Base-by-base conservation (phyloP, 2,888 invertebrate genomes). In the Unio pictorum region DNA sequence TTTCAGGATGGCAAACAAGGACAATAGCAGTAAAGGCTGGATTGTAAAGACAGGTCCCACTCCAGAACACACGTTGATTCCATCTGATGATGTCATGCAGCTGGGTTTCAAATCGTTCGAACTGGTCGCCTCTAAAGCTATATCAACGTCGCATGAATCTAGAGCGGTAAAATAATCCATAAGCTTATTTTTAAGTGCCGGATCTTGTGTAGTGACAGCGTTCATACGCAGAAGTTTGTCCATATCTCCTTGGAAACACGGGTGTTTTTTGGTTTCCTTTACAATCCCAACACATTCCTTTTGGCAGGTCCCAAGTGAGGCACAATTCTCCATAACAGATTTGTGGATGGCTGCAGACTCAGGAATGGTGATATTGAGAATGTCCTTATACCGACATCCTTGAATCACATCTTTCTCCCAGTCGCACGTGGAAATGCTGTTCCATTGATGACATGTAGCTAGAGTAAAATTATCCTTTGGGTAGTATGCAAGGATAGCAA, bases 401-500 rank as follows among this genome's bases (percentile, higher is more conserved):
- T 72, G 58, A 30, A 73, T 56, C 0, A 66, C 61, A 17, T 62
- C 66, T 4, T 64, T 45, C 0, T 63, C 58, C 4, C 30, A 45
- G 60, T 71, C 73, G 34, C 74, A 71, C 6, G 55, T 23, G 18
- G 61, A 64, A 15, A 69, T 54, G 58, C 66, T 34, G 34, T 34
- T 34, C 68, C 8, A 60, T 34, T n/a, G 30, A 61, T 3, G 71
- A 58, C 2, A 64, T 64, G 30, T 68, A 71, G 7, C 20, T 71
- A 71, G 63, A 70, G 4, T 26, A 34, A 34, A 34, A 34, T 77
- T 78, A 55, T 75, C 61, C 58, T 61, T 65, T 0, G 84, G 83
- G 71, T 84, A 84, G 64, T 78, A 76, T 26, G 76, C 76, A 23
- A 86, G 15, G 72, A 83, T 83, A 4, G 76, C 80, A 57, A 67